A percentile compares a stretch with the other conserved stretches of the same genome.
Evolutionary conservation across 2,113 vertebrate species (phyloP).

Genomic region (Zeus faber): DNA sequence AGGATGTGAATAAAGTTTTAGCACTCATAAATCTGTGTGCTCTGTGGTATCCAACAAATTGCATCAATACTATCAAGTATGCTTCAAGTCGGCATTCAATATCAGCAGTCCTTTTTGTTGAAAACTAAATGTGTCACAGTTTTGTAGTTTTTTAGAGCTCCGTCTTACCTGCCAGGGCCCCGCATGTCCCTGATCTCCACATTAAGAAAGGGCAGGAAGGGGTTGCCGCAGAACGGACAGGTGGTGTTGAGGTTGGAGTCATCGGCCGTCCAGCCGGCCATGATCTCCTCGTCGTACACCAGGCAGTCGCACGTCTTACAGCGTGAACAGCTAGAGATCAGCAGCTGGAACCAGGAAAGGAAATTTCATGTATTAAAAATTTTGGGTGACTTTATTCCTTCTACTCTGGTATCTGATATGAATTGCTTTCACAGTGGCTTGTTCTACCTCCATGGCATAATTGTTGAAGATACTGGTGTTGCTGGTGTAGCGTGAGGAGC

Average conservation of each 20-base stretch:
- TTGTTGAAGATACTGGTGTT: slow-evolving; percentile 89
- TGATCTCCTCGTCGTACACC: slow-evolving; percentile 98
- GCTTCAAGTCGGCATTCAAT: too few relatives aligned
- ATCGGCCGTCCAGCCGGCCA: slow-evolving; percentile 98
- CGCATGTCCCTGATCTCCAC: slow-evolving; percentile 91
- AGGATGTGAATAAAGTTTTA: too few relatives aligned
- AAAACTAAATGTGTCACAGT: too few relatives aligned
- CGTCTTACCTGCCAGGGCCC: slow-evolving; percentile 82
- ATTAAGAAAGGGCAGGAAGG: slow-evolving; percentile 92
- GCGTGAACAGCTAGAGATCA: slow-evolving; percentile 96
- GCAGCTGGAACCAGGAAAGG: slow-evolving; percentile 74
- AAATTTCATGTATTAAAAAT: too few relatives aligned
- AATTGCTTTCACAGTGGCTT: background rate
- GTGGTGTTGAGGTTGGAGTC: slow-evolving; percentile 98
- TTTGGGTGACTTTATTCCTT: too few relatives aligned
- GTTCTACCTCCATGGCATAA: slow-evolving; percentile 91
- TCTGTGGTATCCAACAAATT: too few relatives aligned
- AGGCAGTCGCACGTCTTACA: slow-evolving; percentile 95
- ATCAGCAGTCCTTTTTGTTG: too few relatives aligned
- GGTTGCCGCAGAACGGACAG: slow-evolving; percentile 92
- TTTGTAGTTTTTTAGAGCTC: too few relatives aligned
- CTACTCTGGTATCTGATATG: too few relatives aligned
- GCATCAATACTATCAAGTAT: too few relatives aligned
- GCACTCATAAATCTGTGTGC: too few relatives aligned
- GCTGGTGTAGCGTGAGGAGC: slow-evolving; percentile 86